These are phyloP conservation scores for Drosophila multiciliata DNA, from an alignment of 2,888 invertebrate genomes.

Conservation along the genomic window DNA sequence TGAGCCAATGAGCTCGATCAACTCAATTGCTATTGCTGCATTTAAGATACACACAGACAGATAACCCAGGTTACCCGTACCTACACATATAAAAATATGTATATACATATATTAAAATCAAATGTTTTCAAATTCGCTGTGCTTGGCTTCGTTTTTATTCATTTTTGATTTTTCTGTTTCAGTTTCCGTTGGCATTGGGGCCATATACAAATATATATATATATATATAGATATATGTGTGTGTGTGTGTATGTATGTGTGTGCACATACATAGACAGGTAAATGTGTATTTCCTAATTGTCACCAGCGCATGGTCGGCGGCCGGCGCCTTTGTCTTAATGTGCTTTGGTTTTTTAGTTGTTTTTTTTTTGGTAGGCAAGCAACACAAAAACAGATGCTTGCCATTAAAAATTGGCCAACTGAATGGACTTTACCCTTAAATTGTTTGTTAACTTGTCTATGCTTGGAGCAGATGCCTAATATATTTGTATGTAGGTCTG, in stretches of 20 bases:
- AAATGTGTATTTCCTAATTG: slow-evolving; percentile 21
- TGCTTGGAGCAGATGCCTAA: background rate
- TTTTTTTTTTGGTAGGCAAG: background rate
- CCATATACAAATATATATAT: background rate
- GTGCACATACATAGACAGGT: background rate
- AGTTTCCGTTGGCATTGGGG: slow-evolving; percentile 40
- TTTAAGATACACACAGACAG: slow-evolving; percentile 10
- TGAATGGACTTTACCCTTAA: background rate
- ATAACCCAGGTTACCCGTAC: background rate
- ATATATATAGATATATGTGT: background rate
- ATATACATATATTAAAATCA: slow-evolving; percentile 2
- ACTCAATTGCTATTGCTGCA: slow-evolving; percentile 22
- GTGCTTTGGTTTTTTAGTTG: background rate
- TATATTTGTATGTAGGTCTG: background rate
- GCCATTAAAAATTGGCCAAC: slow-evolving; percentile 1
- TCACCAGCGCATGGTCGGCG: slow-evolving; percentile 15
- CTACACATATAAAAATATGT: background rate
- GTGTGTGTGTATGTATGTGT: too few relatives aligned
- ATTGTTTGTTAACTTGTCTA: background rate
- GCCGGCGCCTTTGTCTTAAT: background rate
- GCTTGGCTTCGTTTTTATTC: slow-evolving; percentile 12
- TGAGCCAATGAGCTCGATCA: slow-evolving; percentile 46
- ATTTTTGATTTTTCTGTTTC: slow-evolving; percentile 7
- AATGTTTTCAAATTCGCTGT: slow-evolving; percentile 34
- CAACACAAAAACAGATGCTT: background rate